These are phyloP conservation scores for Portunus trituberculatus DNA, from an alignment of 1,140 invertebrate species.

Conservation along the genomic window DNA sequence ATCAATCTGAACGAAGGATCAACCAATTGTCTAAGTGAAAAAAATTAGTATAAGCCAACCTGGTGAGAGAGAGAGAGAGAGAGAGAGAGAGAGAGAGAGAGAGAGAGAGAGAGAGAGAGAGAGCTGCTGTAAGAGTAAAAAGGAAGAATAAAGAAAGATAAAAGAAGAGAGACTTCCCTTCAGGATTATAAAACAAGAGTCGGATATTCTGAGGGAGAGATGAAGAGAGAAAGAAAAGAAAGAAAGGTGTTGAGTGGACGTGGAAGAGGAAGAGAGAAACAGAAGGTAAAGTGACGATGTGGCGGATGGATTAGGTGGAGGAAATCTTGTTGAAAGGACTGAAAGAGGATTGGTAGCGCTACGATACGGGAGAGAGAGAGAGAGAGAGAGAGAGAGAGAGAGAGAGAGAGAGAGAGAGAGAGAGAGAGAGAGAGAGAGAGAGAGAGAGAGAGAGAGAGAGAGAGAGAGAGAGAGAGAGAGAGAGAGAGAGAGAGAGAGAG, in stretches of 20 bases:
- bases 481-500: neutral
- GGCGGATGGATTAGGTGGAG: too few species aligned
- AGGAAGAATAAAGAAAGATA: conserved; percentile 14
- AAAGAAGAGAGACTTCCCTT: neutral
- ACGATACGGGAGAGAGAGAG: neutral
- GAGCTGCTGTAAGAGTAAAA: neutral
- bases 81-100: neutral
- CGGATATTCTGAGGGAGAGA: neutral
- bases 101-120: conserved; percentile 31
- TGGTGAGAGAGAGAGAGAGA: conserved; percentile 38
- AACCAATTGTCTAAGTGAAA: neutral
- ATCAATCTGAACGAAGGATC: neutral
- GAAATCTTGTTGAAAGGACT: too few species aligned
- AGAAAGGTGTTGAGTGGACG: neutral
- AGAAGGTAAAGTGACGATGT: too few species aligned
- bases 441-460: conserved; percentile 14
- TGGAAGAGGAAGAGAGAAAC: neutral
- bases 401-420: conserved; percentile 25
- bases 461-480: conserved; percentile 9
- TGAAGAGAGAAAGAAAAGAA: too few species aligned
- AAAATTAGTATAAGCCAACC: neutral
- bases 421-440: conserved; percentile 26
- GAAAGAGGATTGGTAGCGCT: too few species aligned
- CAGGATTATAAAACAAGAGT: too few species aligned
- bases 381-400: neutral